phyloP scores from a whole-genome alignment of 2,888 invertebrate genomes.

The Diarsia dahlii region DNA sequence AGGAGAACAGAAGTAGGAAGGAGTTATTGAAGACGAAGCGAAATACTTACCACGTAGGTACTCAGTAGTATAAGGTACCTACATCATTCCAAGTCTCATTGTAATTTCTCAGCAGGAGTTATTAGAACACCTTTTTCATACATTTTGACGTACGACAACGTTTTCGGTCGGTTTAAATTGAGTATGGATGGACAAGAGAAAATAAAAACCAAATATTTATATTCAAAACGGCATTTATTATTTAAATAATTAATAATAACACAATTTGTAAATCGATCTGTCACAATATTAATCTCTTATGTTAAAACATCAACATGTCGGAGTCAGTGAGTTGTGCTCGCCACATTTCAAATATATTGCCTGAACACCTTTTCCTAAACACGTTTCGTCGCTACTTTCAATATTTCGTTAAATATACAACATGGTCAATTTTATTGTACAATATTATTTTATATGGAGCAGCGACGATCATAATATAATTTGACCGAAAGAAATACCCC shows the following conservation, averaged over 20 bases:
- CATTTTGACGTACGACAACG: too few species aligned
- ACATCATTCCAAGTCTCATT: too few species aligned
- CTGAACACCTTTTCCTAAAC: not conserved
- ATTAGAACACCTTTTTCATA: too few species aligned
- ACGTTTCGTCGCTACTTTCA: not conserved
- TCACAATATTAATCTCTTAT: conserved; percentile 73
- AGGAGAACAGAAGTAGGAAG: too few species aligned
- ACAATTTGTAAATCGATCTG: conserved; percentile 78
- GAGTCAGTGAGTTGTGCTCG: conserved; percentile 50
- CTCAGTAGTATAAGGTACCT: too few species aligned
- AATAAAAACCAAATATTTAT: conserved; percentile 43
- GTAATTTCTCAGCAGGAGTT: too few species aligned
- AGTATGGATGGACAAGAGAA: not conserved
- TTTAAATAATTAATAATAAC: conserved; percentile 79
- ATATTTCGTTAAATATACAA: not conserved
- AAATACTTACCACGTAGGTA: too few species aligned
- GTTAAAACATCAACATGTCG: conserved; percentile 73
- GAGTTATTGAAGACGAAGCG: too few species aligned
- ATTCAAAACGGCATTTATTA: conserved; percentile 82
- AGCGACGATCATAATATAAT: conserved; percentile 7
- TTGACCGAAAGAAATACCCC: not conserved
- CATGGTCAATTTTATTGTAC: not conserved
- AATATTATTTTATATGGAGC: not conserved
- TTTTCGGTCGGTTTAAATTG: not conserved
- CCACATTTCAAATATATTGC: not conserved